phyloP scores from a whole-genome alignment of 1,140 invertebrate species.

The Psix sp. region DNA sequence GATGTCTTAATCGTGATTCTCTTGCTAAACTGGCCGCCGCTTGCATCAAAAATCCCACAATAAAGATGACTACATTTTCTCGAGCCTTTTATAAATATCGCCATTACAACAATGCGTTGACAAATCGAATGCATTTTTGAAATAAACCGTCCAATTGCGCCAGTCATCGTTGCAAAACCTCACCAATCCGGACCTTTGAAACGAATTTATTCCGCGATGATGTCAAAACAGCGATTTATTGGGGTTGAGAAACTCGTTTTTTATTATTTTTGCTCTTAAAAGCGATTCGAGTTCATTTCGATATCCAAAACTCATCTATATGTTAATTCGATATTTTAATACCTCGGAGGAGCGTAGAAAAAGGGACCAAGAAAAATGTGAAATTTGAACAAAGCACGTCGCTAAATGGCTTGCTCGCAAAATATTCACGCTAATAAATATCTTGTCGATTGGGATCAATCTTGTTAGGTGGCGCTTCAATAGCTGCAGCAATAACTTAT shows the following conservation, averaged over 20 bases:
- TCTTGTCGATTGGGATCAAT: too few species aligned
- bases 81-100: conserved; percentile 51
- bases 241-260: too few species aligned
- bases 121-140: conserved; percentile 43
- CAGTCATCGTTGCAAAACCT: conserved; percentile 31
- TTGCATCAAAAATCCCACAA: conserved; percentile 52
- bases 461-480: too few species aligned
- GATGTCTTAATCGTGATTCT: conserved; percentile 69
- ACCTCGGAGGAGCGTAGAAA: too few species aligned
- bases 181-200: conserved; percentile 30
- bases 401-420: too few species aligned
- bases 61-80: conserved; percentile 55
- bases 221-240: background rate
- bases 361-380: too few species aligned
- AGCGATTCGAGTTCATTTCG: too few species aligned
- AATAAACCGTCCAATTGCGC: conserved; percentile 28
- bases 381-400: too few species aligned
- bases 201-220: background rate
- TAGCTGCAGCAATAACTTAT: background rate
- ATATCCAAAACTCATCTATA: too few species aligned
- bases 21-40: conserved; percentile 68
- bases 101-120: conserved; percentile 52
- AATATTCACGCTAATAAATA: too few species aligned
- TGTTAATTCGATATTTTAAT: too few species aligned
- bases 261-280: too few species aligned